phyloP scores from a whole-genome alignment of 2,888 invertebrate species.

The Euzophera pinguis region DNA sequence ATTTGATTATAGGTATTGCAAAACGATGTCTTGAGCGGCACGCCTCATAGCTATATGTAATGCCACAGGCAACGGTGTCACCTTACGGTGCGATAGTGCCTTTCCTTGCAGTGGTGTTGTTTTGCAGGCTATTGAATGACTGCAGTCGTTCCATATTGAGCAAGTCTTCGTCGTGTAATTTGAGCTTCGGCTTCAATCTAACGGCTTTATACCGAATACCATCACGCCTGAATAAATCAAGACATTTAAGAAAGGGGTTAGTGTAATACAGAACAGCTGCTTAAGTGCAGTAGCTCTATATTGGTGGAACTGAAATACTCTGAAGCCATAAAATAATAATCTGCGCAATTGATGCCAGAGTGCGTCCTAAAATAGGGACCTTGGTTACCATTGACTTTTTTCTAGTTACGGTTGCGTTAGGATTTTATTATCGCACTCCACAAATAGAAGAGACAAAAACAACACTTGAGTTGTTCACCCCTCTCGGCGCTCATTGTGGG shows the following conservation, averaged over 20 bases:
- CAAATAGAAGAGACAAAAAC: constrained; percentile 72
- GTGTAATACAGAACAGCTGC: constrained; percentile 17
- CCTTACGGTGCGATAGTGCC: constrained; percentile 69
- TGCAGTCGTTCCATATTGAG: constrained; percentile 65
- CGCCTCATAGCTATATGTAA: constrained; percentile 47
- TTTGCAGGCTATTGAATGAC: constrained; percentile 74
- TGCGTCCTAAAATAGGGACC: constrained; percentile 8
- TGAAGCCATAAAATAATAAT: constrained; percentile 5
- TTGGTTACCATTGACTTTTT: constrained; percentile 24
- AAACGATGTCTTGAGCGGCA: constrained; percentile 32
- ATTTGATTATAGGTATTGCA: constrained; percentile 12
- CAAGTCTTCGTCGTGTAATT: constrained; percentile 67
- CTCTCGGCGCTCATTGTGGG: constrained; percentile 67
- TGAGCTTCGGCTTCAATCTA: constrained; percentile 65
- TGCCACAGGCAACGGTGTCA: constrained; percentile 69
- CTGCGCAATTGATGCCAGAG: constrained; percentile 3
- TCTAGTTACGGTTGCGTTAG: constrained; percentile 44
- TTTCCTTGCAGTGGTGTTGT: constrained; percentile 63
- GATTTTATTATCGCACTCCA: constrained; percentile 65
- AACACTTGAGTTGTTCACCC: constrained; percentile 68
- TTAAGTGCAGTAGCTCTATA: constrained; percentile 16
- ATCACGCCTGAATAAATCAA: constrained; percentile 58
- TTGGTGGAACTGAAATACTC: constrained; percentile 8
- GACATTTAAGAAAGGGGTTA: constrained; percentile 39
- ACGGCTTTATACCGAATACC: constrained; percentile 60